Percentiles rank a stretch among this genome's conserved stretches.
Evolutionary conservation across 2,797 vertebrate species (phyloP).

Genomic region (Crenuchus spilurus): DNA sequence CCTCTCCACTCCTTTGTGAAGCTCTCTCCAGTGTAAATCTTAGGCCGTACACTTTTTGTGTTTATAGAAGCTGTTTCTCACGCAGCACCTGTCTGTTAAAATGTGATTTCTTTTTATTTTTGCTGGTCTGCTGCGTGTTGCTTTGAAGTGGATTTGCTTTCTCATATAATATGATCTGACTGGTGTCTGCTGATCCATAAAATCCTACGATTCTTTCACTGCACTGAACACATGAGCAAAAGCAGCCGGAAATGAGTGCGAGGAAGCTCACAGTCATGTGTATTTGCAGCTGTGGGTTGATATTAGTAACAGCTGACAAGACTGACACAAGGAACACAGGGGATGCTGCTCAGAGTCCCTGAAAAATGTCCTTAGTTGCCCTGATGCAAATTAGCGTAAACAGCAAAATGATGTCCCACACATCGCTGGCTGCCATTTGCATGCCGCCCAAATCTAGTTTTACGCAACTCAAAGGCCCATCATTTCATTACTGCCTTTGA

Average conservation of each 20-base stretch:
- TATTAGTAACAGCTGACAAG: no score
- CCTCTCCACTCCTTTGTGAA: not conserved
- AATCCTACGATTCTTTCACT: constrained; percentile 9
- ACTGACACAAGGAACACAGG: not conserved
- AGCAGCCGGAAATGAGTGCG: not conserved
- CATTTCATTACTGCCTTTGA: not conserved
- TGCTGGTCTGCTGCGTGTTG: not conserved
- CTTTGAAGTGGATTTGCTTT: constrained; percentile 11
- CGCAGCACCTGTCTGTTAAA: constrained; percentile 8
- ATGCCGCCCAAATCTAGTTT: no score
- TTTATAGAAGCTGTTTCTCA: not conserved
- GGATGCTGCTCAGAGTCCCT: not conserved
- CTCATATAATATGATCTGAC: constrained; percentile 7
- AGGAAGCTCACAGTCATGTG: not conserved
- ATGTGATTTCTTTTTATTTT: not conserved
- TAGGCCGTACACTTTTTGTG: not conserved
- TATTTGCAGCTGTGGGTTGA: no score
- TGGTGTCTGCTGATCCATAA: constrained; percentile 12
- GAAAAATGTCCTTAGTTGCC: not conserved
- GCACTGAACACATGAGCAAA: not conserved
- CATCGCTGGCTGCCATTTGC: not conserved
- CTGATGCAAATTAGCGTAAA: not conserved
- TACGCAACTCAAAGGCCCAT: no score
- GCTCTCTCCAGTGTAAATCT: not conserved
- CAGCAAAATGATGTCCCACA: not conserved